Percentiles rank a stretch among this genome's conserved stretches.
phyloP scores from a whole-genome alignment of 1,140 invertebrate genomes.

The Apocrypta bakeri region DNA sequence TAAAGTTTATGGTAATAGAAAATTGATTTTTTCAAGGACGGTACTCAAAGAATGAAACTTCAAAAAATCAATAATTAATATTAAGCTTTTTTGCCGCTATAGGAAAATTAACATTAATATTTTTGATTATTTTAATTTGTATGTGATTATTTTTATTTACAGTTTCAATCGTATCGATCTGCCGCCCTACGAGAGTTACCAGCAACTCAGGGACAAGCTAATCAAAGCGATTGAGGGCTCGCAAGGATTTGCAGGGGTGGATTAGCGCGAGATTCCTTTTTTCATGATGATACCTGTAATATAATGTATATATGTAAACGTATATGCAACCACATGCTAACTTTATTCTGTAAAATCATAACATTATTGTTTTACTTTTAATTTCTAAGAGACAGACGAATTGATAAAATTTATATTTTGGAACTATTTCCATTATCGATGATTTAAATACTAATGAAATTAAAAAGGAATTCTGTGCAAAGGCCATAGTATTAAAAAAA shows the following conservation, averaged over 20 bases:
- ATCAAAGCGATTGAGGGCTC: slow-evolving; percentile 98
- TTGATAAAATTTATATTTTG: too few species aligned
- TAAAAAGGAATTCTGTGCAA: slow-evolving; percentile 27
- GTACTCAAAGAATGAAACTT: neutral
- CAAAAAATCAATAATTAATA: too few species aligned
- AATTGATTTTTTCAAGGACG: too few species aligned
- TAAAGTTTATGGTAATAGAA: too few species aligned
- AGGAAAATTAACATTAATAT: too few species aligned
- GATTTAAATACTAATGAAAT: neutral
- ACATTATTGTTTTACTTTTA: slow-evolving; percentile 42
- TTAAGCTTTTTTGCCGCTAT: too few species aligned
- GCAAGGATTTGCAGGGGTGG: slow-evolving; percentile 98
- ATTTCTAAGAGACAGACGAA: slow-evolving; percentile 33
- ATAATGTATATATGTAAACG: slow-evolving; percentile 73
- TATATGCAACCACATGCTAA: slow-evolving; percentile 54
- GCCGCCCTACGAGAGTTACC: slow-evolving; percentile 96
- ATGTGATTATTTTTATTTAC: slow-evolving; percentile 59
- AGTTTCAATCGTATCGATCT: slow-evolving; percentile 98
- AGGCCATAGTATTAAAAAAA: slow-evolving; percentile 40
- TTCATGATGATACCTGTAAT: slow-evolving; percentile 75
- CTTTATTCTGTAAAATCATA: slow-evolving; percentile 31
- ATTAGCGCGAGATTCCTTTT: slow-evolving; percentile 82
- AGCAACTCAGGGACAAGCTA: slow-evolving; percentile 95
- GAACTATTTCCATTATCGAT: slow-evolving; percentile 26
- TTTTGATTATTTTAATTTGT: slow-evolving; percentile 14